Conservation (phyloP, 1,140 invertebrate genomes). For the Drosophila carrolli region DNA sequence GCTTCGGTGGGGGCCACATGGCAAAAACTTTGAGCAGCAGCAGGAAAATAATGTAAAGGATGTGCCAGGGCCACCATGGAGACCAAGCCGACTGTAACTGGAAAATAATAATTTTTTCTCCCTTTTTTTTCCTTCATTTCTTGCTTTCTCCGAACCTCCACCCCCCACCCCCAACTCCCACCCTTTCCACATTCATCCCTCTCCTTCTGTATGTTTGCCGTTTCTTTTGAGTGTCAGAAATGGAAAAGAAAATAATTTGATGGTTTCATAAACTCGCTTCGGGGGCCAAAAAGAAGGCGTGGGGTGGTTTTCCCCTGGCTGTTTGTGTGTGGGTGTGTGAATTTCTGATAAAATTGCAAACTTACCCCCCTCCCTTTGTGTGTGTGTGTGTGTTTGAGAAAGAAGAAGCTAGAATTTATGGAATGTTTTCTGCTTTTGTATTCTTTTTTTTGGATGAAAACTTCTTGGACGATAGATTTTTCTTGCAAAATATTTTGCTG, state of each 20-base stretch:
- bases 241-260: constrained; percentile 84
- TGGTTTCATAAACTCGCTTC: constrained; percentile 82
- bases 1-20: constrained; percentile 24
- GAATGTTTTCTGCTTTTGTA: constrained; percentile 59
- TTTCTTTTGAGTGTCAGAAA: constrained; percentile 84
- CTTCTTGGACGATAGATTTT: constrained; percentile 68
- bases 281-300: constrained; percentile 19
- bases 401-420: constrained; percentile 69
- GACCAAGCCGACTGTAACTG: constrained; percentile 75
- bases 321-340: constrained; percentile 33
- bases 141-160: constrained; percentile 15
- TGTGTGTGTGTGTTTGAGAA: constrained; percentile 40
- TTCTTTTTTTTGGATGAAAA: constrained; percentile 66
- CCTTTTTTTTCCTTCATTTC: constrained; percentile 42
- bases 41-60: constrained; percentile 77
- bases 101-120: constrained; percentile 80
- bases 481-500: constrained; percentile 66
- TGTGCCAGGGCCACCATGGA: constrained; percentile 73
- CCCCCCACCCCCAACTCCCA: background rate
- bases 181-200: constrained; percentile 20
- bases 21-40: constrained; percentile 70
- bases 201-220: constrained; percentile 59
- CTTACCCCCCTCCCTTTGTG: constrained; percentile 41
- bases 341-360: constrained; percentile 78
- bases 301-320: constrained; percentile 9